phyloP scores from a whole-genome alignment of 1,140 invertebrate species.

The Polypedilum vanderplanki region DNA sequence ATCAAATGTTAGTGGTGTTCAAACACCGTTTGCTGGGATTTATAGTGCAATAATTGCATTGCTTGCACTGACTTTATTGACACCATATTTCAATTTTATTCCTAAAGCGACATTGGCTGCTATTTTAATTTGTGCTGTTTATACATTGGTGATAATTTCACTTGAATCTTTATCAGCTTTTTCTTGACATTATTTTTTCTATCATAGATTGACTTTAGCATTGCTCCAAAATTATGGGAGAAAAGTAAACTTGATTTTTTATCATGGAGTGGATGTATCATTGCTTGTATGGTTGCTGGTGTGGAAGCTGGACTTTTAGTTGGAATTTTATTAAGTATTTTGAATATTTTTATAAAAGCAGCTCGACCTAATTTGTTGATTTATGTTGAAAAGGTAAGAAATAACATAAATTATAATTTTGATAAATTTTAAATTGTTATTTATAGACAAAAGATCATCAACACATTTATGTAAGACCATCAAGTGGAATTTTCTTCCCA shows the following conservation, averaged over 20 bases:
- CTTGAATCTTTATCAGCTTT: not conserved
- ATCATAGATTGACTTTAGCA: slow-evolving; percentile 57
- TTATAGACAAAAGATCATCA: slow-evolving; percentile 36
- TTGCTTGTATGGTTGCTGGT: slow-evolving; percentile 66
- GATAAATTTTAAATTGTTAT: not conserved
- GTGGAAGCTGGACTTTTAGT: slow-evolving; percentile 84
- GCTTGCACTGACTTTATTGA: slow-evolving; percentile 63
- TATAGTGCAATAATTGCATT: slow-evolving; percentile 56
- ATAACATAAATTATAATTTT: not conserved
- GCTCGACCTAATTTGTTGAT: slow-evolving; percentile 66
- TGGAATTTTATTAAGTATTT: slow-evolving; percentile 73
- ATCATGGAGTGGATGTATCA: slow-evolving; percentile 68
- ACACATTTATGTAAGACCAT: slow-evolving; percentile 52
- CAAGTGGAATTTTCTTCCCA: slow-evolving; percentile 58
- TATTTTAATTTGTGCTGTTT: slow-evolving; percentile 78
- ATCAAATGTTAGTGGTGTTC: slow-evolving; percentile 65
- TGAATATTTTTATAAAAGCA: slow-evolving; percentile 72
- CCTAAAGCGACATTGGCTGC: slow-evolving; percentile 68
- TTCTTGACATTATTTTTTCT: not conserved
- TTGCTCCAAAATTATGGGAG: slow-evolving; percentile 64
- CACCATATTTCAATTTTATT: slow-evolving; percentile 78
- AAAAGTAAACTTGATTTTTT: slow-evolving; percentile 60
- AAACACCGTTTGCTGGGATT: slow-evolving; percentile 64
- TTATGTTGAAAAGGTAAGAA: slow-evolving; percentile 53
- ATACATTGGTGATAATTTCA: slow-evolving; percentile 67